Base-by-base conservation (phyloP, 2,888 invertebrate genomes). In the Sinentomon sp. region DNA sequence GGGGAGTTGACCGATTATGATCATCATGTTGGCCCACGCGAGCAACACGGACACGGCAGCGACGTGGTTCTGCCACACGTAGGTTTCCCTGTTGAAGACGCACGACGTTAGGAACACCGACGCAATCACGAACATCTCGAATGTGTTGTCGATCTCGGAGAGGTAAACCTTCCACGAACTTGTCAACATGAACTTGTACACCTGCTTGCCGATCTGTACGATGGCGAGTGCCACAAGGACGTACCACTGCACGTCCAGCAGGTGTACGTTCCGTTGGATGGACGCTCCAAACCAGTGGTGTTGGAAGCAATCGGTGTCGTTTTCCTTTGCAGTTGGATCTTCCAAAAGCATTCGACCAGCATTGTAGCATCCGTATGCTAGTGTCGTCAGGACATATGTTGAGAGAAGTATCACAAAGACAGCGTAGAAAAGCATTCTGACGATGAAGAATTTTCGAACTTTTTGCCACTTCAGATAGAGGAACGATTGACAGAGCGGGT, bases 401-500 rank as follows among this genome's bases (percentile, higher is more conserved):
- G 76, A 76, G n/a, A 78, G 59, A 41, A 75, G 70, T 33, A 76
- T 51, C 35, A 78, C 72, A 48, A 76, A 78, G 36, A 73, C 63
- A 39, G 74, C 67, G 50, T 75, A 76, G 44, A 77, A 64, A 39
- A 76, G 61, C 43, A 78, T 57, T 33, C 77, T 59, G 1, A 71
- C 75, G 10, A 77, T 68, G 47, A 80, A 80, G 48, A 77, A 82
- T 54, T 77, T 77, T 18, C 78, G 62, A 41, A 82, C 78, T 52
- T 80, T 77, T 45, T 76, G 74, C 82, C 82, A 82, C 50, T 82
- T 82, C 32, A 82, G 64, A 48, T 78, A 69, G 1, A 82, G 57
- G 48, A 82, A 82, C 0, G 80, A 77, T 6, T 80, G 76, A 50
- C 80, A 80, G 4, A 82, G 54, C 0, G 82, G 82, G 56, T 82